phyloP scores from a whole-genome alignment of 2,113 vertebrate species.

The Amphilophus citrinellus region DNA sequence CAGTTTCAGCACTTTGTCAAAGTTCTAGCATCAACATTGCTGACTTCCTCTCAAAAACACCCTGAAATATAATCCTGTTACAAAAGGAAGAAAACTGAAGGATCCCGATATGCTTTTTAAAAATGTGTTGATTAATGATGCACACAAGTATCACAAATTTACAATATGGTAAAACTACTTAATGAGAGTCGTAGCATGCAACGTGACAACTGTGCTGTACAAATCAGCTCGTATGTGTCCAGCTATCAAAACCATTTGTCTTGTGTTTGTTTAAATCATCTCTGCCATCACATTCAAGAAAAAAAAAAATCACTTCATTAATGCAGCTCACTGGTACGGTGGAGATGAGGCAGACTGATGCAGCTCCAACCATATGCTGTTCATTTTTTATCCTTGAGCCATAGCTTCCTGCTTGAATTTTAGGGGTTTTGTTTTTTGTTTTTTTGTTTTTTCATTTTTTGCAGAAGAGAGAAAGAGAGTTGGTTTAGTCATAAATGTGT shows the following conservation, averaged over 20 bases:
- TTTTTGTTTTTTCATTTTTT: not conserved
- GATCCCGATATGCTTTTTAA: not conserved
- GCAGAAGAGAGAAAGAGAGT: not conserved
- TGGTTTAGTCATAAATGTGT: conserved; percentile 29
- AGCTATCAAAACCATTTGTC: not conserved
- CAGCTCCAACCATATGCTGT: conserved; percentile 56
- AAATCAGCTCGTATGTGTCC: conserved; percentile 1
- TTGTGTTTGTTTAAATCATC: conserved; percentile 29
- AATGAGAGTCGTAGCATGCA: not conserved
- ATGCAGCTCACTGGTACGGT: conserved; percentile 12
- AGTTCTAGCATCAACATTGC: conserved; percentile 25
- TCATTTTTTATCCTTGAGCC: conserved; percentile 40
- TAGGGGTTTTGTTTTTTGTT: conserved; percentile 1
- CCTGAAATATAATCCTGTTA: not conserved
- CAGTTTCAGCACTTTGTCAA: conserved; percentile 54
- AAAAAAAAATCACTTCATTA: conserved; percentile 34
- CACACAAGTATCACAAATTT: not conserved
- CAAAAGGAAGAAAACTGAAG: not conserved
- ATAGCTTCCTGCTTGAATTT: conserved; percentile 47
- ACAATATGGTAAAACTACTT: not conserved
- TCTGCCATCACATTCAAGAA: not conserved
- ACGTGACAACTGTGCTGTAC: conserved; percentile 6
- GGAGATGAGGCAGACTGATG: conserved; percentile 41
- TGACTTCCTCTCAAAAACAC: conserved; percentile 25
- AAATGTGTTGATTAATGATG: conserved; percentile 1